Evolutionary conservation across 2,113 vertebrate species (phyloP).

Genomic region (Hippocampus abdominalis): DNA sequence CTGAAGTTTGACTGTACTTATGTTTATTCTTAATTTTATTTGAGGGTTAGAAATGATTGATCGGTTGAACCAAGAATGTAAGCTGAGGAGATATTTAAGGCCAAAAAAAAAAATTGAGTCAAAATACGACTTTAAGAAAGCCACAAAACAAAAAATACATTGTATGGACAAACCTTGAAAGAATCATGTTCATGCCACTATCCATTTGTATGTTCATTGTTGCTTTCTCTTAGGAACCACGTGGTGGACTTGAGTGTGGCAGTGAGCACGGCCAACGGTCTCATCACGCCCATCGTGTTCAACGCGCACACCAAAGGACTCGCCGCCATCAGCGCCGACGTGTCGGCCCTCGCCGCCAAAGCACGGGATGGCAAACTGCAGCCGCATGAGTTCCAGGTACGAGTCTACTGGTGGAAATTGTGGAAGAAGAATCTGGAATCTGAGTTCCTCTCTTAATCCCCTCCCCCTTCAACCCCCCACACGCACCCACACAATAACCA

Average conservation of each 20-base stretch:
- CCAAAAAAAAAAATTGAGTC: too few species aligned
- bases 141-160: too few species aligned
- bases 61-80: too few species aligned
- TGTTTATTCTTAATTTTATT: too few species aligned
- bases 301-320: constrained; percentile 93
- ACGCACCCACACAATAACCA: too few species aligned
- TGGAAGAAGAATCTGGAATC: not conserved
- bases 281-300: constrained; percentile 97
- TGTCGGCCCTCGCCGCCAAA: constrained; percentile 80
- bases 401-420: not conserved
- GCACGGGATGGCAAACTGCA: constrained; percentile 94
- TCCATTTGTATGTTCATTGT: too few species aligned
- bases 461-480: not conserved
- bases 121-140: too few species aligned
- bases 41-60: too few species aligned
- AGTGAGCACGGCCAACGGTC: constrained; percentile 88
- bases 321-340: constrained; percentile 82
- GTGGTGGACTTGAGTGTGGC: constrained; percentile 93
- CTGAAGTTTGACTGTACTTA: too few species aligned
- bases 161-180: too few species aligned
- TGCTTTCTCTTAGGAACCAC: constrained; percentile 80
- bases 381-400: constrained; percentile 95
- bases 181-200: too few species aligned
- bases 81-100: too few species aligned
- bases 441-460: not conserved